Conservation (phyloP, 2,888 invertebrate genomes). For the Nezara viridula region DNA sequence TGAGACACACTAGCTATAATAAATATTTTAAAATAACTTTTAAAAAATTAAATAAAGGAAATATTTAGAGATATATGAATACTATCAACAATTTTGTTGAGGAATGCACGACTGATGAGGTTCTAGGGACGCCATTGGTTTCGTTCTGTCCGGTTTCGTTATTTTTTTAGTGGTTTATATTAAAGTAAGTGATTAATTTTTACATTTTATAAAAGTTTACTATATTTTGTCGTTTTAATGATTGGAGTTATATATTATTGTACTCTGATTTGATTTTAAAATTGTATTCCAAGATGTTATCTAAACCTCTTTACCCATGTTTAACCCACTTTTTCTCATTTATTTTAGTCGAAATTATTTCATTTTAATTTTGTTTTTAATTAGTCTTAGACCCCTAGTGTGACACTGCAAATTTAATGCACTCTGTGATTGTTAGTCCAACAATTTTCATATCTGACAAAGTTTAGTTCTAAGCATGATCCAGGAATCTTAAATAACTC, state of each 20-base stretch:
- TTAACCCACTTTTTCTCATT: constrained; percentile 13
- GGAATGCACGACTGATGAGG: background rate
- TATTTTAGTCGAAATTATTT: background rate
- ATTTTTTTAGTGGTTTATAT: background rate
- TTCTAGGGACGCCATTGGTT: constrained; percentile 32
- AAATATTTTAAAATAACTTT: background rate
- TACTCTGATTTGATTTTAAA: background rate
- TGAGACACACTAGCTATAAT: background rate
- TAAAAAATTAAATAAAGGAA: background rate
- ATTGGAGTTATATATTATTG: background rate
- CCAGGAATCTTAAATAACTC: background rate
- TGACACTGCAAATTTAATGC: background rate
- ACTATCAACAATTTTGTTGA: background rate
- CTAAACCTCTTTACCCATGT: background rate
- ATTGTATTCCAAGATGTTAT: background rate
- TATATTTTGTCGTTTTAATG: background rate
- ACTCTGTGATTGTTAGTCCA: background rate
- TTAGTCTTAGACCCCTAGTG: background rate
- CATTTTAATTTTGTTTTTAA: background rate
- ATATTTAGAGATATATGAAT: background rate
- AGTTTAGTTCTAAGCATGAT: background rate
- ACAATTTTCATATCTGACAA: background rate
- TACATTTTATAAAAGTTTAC: background rate
- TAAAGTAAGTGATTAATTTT: constrained; percentile 1
- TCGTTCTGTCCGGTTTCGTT: constrained; percentile 33